Conservation (phyloP, 2,113 vertebrate species). For the Plecturocebus donacophilus region DNA sequence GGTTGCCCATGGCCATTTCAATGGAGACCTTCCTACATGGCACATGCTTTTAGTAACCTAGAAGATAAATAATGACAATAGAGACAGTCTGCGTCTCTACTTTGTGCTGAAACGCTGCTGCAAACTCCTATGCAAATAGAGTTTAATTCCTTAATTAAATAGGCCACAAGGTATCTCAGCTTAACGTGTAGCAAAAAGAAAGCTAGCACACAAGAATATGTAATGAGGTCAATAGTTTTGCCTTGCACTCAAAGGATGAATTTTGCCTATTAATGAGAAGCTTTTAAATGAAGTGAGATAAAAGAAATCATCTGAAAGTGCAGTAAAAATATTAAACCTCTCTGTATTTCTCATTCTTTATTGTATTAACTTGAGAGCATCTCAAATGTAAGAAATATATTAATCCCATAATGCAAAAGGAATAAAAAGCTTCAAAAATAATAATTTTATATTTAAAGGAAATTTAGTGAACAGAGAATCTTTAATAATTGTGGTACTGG, state of each 20-base stretch:
- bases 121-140: constrained; percentile 8
- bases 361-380: background rate
- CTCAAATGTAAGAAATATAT: background rate
- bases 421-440: background rate
- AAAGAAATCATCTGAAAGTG: background rate
- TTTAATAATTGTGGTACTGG: background rate
- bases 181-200: background rate
- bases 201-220: constrained; percentile 50
- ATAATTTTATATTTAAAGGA: background rate
- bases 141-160: constrained; percentile 52
- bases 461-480: background rate
- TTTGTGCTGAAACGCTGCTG: background rate
- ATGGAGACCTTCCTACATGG: background rate
- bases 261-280: background rate
- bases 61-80: background rate
- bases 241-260: constrained; percentile 57
- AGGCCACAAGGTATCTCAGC: constrained; percentile 20
- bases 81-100: background rate
- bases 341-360: background rate
- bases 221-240: constrained; percentile 63
- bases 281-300: background rate
- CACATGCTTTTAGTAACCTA: background rate
- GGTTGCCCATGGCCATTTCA: no score
- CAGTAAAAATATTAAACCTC: background rate
- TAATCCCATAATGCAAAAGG: background rate